Evolutionary conservation across 2,797 vertebrate genomes (phyloP).

Genomic region (Sebastes wilsoni): DNA sequence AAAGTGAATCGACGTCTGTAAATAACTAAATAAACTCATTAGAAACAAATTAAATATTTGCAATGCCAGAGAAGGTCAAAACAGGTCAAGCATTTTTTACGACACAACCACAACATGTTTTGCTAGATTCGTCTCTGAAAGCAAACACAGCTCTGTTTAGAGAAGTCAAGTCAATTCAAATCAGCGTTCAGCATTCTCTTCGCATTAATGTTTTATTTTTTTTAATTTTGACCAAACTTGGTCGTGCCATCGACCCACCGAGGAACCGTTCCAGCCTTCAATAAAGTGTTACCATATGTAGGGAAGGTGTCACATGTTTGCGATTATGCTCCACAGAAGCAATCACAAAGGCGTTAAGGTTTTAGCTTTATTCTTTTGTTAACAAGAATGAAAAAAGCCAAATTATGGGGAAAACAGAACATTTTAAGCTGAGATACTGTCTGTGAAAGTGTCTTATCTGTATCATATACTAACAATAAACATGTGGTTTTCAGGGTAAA

Average conservation of each 20-base stretch:
- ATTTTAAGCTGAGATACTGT: background rate
- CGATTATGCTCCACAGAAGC: constrained; percentile 37
- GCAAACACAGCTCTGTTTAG: background rate
- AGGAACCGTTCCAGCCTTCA: constrained; percentile 33
- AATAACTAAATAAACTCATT: constrained; percentile 18
- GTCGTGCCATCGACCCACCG: constrained; percentile 9
- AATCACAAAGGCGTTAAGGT: constrained; percentile 21
- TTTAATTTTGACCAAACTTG: constrained; percentile 25
- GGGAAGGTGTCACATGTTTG: constrained; percentile 42
- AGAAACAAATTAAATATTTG: constrained; percentile 28
- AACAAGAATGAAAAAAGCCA: background rate
- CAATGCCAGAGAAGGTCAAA: background rate
- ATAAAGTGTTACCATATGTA: constrained; percentile 66
- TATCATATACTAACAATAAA: background rate
- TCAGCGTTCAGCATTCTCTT: constrained; percentile 1
- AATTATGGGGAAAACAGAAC: constrained; percentile 9
- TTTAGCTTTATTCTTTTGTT: constrained; percentile 23
- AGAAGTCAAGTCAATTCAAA: background rate
- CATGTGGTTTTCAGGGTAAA: background rate
- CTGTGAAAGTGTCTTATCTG: constrained; percentile 1
- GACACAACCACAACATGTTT: background rate
- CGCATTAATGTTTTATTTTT: constrained; percentile 35
- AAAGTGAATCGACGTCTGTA: background rate
- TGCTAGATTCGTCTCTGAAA: background rate
- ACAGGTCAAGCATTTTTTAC: background rate